Evolutionary conservation across 2,888 invertebrate species (phyloP), one percentile per base, ranked within the genome.

Genomic region (Carpatolechia fugitivella): DNA sequence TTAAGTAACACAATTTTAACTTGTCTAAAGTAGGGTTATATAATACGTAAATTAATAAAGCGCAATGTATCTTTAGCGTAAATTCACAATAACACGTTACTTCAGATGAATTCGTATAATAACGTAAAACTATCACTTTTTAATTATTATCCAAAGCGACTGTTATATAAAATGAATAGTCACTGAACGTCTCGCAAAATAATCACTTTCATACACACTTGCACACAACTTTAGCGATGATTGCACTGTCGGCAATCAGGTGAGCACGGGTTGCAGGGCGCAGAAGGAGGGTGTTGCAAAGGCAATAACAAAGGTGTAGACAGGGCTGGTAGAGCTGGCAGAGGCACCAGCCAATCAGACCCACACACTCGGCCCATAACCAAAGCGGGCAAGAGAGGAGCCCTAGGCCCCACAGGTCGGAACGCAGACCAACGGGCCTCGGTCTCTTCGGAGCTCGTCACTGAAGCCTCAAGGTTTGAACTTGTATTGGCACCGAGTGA

Each of bases 311-410:
- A 60, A 2, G 86, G 88, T 0, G 78, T 71, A 0, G 88, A 89
- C 0, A 90, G 67, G 20, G 40, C 68, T 0, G 90, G 87, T 11
- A 91, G 55, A 0, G 85, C 83, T 0, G 90, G 90, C 40, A 90
- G 62, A 0, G 90, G 90, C 11, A 91, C 86, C 53, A 91, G 71
- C 90, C 91, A 91, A 24, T 91, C 91, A 0, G 90, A 88, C 0
- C 90, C 91, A 51, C 90, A 90, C 0, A 91, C 90, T n/a, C 90
- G 68, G 3, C 90, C 88, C 85, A 91, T 90, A 14, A 90, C 89
- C 10, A 91, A 58, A 0, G 90, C 88, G 0, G 90, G 88, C 7
- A 90, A 67, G 36, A 89, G 61, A 0, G 90, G 90, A n/a, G 88
- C 83, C 0, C 89, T 76, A 0, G 85, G 89, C 0, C 90, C 89